Percentiles rank a stretch among this genome's conserved stretches.
These are phyloP conservation scores for Panorpa germanica DNA, from an alignment of 2,888 invertebrate genomes.

Conservation along the genomic window DNA sequence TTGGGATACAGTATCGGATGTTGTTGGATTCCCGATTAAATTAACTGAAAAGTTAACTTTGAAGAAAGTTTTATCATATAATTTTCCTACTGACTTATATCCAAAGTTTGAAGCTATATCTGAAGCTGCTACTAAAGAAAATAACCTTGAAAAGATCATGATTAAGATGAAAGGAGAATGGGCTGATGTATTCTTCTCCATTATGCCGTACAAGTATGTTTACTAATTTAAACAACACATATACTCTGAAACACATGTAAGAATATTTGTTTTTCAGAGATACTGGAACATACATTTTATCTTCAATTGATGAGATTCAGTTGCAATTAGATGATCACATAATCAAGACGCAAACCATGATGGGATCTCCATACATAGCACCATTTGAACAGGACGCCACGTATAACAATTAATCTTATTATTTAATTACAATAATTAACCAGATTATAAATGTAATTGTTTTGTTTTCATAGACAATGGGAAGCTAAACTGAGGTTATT, in stretches of 20 bases:
- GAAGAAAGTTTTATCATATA: conserved; percentile 75
- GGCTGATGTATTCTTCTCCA: conserved; percentile 58
- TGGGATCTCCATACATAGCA: conserved; percentile 90
- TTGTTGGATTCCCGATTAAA: conserved; percentile 81
- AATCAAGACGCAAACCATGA: conserved; percentile 94
- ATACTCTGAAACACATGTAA: not conserved
- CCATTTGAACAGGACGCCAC: conserved; percentile 80
- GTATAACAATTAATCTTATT: no score
- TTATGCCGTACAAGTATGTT: conserved; percentile 47
- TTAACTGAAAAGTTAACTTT: conserved; percentile 68
- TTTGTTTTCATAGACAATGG: conserved; percentile 82
- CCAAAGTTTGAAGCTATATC: conserved; percentile 81
- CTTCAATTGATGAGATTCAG: conserved; percentile 87
- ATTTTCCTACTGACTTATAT: conserved; percentile 67
- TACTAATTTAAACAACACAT: conserved; percentile 6
- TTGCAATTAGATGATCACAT: conserved; percentile 85
- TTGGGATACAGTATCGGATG: conserved; percentile 89
- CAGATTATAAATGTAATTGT: no score
- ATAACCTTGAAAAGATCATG: conserved; percentile 75
- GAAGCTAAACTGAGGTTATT: conserved; percentile 66
- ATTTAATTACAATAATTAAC: no score
- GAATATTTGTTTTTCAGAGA: conserved; percentile 32
- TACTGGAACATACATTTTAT: conserved; percentile 78
- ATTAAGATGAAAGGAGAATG: conserved; percentile 84
- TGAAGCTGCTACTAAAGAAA: conserved; percentile 91